These are phyloP conservation scores for Battus philenor DNA, from an alignment of 1,140 invertebrate genomes.

Conservation along the genomic window DNA sequence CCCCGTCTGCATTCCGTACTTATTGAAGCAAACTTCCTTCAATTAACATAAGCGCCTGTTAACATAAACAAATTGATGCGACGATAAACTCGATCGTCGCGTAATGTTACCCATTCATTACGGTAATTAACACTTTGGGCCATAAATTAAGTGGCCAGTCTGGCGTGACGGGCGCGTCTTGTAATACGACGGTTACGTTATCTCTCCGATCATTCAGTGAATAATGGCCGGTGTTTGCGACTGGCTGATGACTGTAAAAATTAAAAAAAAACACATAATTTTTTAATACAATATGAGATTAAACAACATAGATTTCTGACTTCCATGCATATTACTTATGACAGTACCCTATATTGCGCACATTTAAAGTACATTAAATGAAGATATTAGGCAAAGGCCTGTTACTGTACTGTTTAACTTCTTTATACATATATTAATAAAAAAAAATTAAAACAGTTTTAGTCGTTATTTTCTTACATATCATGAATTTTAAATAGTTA, in stretches of 20 bases:
- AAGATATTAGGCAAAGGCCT: no score
- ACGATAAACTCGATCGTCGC: slow-evolving; percentile 31
- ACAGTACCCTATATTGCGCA: no score
- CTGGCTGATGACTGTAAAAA: not conserved
- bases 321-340: no score
- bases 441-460: no score
- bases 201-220: slow-evolving; percentile 3
- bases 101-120: slow-evolving; percentile 44
- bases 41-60: slow-evolving; percentile 57
- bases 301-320: no score
- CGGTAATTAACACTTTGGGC: slow-evolving; percentile 45
- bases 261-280: not conserved
- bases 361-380: no score
- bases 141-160: slow-evolving; percentile 34
- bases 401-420: no score
- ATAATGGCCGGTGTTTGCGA: slow-evolving; percentile 1
- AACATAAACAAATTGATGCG: slow-evolving; percentile 49
- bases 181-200: slow-evolving; percentile 19
- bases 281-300: no score
- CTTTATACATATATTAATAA: no score
- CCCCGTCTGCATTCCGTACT: slow-evolving; percentile 24
- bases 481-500: no score
- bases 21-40: slow-evolving; percentile 51
- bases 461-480: no score
- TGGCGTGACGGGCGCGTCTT: slow-evolving; percentile 34